phyloP scores from a whole-genome alignment of 2,888 invertebrate species.

The Perithous albicinctus region DNA sequence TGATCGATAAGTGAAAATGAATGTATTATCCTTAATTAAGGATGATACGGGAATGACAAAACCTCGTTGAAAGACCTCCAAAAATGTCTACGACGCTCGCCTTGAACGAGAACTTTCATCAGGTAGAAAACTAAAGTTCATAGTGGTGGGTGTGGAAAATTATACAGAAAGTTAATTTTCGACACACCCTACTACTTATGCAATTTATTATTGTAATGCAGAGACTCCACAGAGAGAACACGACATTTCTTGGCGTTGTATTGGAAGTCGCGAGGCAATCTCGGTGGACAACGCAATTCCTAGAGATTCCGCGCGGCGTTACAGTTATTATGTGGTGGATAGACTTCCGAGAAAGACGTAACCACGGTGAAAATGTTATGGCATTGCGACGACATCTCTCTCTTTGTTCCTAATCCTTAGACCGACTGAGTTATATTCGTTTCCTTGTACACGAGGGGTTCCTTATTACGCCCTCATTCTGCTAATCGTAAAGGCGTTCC shows the following conservation, averaged over 20 bases:
- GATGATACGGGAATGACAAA: too few species aligned
- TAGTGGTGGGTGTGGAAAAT: too few species aligned
- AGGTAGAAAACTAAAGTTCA: too few species aligned
- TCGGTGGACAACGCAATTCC: slow-evolving; percentile 3
- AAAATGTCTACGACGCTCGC: too few species aligned
- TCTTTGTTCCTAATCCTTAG: slow-evolving; percentile 56
- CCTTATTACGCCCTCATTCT: slow-evolving; percentile 65
- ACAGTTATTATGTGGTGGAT: slow-evolving; percentile 53
- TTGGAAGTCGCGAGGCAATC: slow-evolving; percentile 32
- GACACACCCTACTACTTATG: neutral
- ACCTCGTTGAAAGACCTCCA: too few species aligned
- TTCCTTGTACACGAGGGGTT: slow-evolving; percentile 49
- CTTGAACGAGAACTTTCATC: too few species aligned
- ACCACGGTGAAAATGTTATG: slow-evolving; percentile 64
- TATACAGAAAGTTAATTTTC: neutral
- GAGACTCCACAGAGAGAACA: neutral
- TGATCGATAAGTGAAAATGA: too few species aligned
- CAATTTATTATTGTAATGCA: slow-evolving; percentile 20
- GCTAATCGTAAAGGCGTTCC: slow-evolving; percentile 54
- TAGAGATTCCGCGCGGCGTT: slow-evolving; percentile 14
- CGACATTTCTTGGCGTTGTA: slow-evolving; percentile 38
- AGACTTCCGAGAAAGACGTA: slow-evolving; percentile 55
- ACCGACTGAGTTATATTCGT: slow-evolving; percentile 39
- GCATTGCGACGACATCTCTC: slow-evolving; percentile 51
- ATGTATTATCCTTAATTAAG: too few species aligned